Evolutionary conservation across 2,113 vertebrate species (phyloP), one percentile per base, ranked within the genome.

Genomic region (Gila orcuttii): DNA sequence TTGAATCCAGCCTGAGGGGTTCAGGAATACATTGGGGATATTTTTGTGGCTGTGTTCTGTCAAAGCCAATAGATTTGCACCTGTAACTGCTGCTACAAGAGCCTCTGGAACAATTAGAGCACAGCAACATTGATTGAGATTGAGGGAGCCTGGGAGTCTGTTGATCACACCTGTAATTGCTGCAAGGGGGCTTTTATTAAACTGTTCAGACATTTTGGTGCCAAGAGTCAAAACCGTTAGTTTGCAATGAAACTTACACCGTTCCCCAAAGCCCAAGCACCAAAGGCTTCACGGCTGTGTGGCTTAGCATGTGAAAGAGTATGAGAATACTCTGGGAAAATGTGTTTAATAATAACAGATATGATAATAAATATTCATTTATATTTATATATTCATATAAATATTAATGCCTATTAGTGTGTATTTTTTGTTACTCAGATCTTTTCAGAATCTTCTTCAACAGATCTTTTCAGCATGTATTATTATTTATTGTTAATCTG

Each of bases 171-270:
- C 91, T 88, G 93, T 91, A 94, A 95, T 94, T 96, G 95, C 95
- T 95, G 94, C 89, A 89, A 90, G 89, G 92, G 31, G 75, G 93
- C 86, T 94, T 91, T 91, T 95, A 93, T 92, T 94, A 92, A 82
- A 90, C 87, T 55, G 17, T 93, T 95, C 95, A 96, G 96, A 96
- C 95, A 93, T 93, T 89, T 91, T 91, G 95, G 94, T 96, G 95
- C 95, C 96, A 94, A 90, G 89, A 93, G 94, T 93, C 90, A 91
- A 94, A 92, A 89, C 92, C 93, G 83, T 93, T 90, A 86, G 90
- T 88, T 94, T 69, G 7, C 50, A 83, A 57, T 59, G 68, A 85
- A 85, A 82, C 73, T n/a, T 68, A 36, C 10, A 52, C 68, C 12
- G 1, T 66, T 64, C 42, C 69, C 45, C n/a, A 55, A 64, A 39